These are phyloP conservation scores for Pheosia gnoma DNA, from an alignment of 2,888 invertebrate species.

Conservation along the genomic window DNA sequence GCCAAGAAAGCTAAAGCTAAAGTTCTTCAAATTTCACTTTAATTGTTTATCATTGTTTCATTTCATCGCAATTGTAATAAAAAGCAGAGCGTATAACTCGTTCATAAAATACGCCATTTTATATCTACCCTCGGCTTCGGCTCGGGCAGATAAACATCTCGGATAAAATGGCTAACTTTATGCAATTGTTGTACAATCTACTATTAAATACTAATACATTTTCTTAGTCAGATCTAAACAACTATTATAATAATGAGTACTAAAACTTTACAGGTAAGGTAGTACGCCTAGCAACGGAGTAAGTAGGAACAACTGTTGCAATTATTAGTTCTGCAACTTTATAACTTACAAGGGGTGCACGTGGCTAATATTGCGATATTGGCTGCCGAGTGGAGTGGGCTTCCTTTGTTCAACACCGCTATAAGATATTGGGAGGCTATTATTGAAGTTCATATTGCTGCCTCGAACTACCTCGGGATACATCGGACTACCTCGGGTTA, in stretches of 20 bases:
- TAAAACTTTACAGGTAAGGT: slow-evolving; percentile 35
- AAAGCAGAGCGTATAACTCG: too few relatives aligned
- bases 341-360: slow-evolving; percentile 6
- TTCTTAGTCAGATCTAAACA: too few relatives aligned
- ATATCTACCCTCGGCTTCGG: too few relatives aligned
- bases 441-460: not conserved
- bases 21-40: too few relatives aligned
- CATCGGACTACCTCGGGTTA: not conserved
- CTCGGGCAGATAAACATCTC: too few relatives aligned
- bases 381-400: not conserved
- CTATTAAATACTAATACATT: too few relatives aligned
- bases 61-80: too few relatives aligned
- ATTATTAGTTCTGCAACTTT: slow-evolving; percentile 37
- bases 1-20: too few relatives aligned
- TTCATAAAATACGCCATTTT: too few relatives aligned
- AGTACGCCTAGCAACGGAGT: slow-evolving; percentile 17
- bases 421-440: not conserved
- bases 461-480: not conserved
- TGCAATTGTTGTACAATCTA: too few relatives aligned
- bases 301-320: slow-evolving; percentile 29
- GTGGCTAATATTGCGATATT: slow-evolving; percentile 9
- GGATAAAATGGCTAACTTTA: too few relatives aligned
- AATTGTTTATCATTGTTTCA: too few relatives aligned
- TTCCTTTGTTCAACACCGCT: not conserved
- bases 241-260: not conserved